Percentiles rank a stretch among this genome's conserved stretches.
These are phyloP conservation scores for Pachyramphus minor DNA, from an alignment of 2,113 vertebrate species.

Conservation along the genomic window DNA sequence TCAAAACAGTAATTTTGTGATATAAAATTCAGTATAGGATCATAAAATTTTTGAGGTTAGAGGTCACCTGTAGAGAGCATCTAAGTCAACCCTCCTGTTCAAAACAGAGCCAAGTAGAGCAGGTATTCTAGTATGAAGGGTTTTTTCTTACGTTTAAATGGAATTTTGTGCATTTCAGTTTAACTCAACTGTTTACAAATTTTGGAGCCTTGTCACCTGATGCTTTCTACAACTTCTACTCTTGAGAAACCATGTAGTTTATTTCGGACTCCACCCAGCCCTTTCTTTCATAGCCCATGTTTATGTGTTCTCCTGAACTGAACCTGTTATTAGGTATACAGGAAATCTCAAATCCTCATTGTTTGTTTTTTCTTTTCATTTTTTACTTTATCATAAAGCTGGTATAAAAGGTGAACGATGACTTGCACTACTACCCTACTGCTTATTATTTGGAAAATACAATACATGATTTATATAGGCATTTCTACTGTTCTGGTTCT, in stretches of 20 bases:
- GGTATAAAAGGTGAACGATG: not conserved
- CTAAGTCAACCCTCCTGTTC: not conserved
- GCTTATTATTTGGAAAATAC: not conserved
- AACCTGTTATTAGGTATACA: accelerated
- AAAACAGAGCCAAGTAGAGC: not conserved
- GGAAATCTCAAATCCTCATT: not conserved
- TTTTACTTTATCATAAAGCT: not conserved
- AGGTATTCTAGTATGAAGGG: not conserved
- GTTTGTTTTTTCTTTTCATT: not conserved
- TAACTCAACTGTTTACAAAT: not conserved
- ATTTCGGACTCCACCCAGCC: not conserved
- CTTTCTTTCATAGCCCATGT: not conserved
- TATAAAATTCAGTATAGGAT: not conserved
- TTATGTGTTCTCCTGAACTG: not conserved
- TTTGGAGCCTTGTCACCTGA: not conserved
- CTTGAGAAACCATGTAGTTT: not conserved
- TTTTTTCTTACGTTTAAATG: not conserved
- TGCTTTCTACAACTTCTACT: not conserved
- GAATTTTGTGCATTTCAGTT: not conserved
- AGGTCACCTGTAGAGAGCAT: not conserved
- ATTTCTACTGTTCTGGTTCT: not conserved
- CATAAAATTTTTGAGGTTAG: not conserved
- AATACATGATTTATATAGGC: not conserved
- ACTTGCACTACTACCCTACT: not conserved
- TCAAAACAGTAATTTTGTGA: not conserved